Base-by-base conservation (phyloP, 2,797 vertebrate species). In the Gila robusta region DNA sequence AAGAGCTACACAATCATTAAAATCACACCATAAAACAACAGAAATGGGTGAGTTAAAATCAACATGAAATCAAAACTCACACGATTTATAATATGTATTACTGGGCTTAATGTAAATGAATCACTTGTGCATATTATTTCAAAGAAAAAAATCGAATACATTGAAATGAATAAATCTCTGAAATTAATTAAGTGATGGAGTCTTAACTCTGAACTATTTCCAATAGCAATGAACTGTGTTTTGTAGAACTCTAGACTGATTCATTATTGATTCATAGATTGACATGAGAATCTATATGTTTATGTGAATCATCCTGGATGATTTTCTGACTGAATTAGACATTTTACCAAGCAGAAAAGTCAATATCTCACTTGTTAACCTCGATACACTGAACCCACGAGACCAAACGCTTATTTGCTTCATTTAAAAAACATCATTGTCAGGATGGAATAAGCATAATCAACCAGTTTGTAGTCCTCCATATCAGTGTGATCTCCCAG, bases 401-500 rank as follows among this genome's bases (percentile, higher is more conserved):
- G n/a, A n/a, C 23, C n/a, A 26, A 17, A 72, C 16, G 4, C 6
- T 62, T 19, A 2, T 37, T 39, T 17, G 35, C 26, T 21, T 52
- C 5, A 35, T 35, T 69, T 41, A 39, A 16, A 49, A 28, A 59
- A 5, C 35, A 41, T 44, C 28, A 71, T 44, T 73, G 17, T 47
- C 26, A 19, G 37, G 41, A 23, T 9, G 26, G 6, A 11, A 41
- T 62, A 44, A 74, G 69, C 28, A 52, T 37, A 47, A 71, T 59
- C 5, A n/a, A 47, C 64, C 54, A 17, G 39, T 23, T 12, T 47
- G 70, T 19, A 10, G n/a, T 44, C 52, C 10, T 32, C 49, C 23
- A 79, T 52, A 62, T 37, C 74, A 67, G 64, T 47, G 32, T 67
- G 82, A 88, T 88, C 76, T 79, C 76, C 62, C 87, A 88, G 87